Evolutionary conservation across 2,113 vertebrate genomes (phyloP).

Genomic region (Tyrannus savana): DNA sequence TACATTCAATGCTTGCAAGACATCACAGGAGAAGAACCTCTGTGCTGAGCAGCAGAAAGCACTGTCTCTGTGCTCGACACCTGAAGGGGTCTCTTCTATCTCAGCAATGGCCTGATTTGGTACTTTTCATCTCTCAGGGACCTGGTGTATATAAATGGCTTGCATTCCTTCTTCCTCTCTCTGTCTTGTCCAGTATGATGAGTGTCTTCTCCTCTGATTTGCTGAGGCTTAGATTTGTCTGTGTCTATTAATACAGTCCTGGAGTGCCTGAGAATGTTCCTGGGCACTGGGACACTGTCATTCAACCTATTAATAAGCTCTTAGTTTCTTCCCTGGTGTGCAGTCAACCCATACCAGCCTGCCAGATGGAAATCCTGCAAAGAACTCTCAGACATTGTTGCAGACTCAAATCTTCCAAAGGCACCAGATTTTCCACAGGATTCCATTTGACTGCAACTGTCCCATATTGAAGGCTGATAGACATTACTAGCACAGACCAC

Average conservation of each 20-base stretch:
- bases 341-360: neutral
- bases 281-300: neutral
- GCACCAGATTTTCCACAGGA: neutral
- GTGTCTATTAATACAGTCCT: neutral
- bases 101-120: neutral
- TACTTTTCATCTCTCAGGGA: neutral
- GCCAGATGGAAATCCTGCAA: neutral
- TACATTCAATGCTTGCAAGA: neutral
- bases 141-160: neutral
- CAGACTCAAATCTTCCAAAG: neutral
- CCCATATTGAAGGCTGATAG: neutral
- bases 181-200: neutral
- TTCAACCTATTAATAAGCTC: neutral
- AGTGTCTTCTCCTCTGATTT: neutral
- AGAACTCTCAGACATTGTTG: neutral
- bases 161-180: neutral
- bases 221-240: accelerated
- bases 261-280: neutral
- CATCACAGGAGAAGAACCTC: neutral
- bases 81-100: neutral
- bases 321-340: neutral
- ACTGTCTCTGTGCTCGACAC: neutral
- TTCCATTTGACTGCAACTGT: neutral
- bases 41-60: neutral
- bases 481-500: neutral